Evolutionary conservation across 64 coral and sea anemone species (phyloP).

Genomic region (Acropora yongei): DNA sequence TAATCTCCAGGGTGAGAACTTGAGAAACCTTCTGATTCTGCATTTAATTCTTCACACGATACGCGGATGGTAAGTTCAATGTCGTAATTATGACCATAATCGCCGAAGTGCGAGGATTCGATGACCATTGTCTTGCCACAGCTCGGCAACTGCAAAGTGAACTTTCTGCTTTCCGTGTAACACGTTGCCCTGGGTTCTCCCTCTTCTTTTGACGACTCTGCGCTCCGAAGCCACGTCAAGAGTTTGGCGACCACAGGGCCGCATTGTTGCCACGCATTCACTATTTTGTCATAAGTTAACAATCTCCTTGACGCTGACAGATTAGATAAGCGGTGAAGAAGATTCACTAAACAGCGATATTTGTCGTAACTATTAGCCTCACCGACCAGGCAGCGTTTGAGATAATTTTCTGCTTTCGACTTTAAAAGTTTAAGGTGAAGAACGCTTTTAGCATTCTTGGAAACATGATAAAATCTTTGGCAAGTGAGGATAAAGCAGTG

Average conservation of each 20-base stretch:
- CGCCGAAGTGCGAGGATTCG: conserved; percentile 55
- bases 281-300: conserved; percentile 49
- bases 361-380: conserved; percentile 32
- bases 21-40: conserved; percentile 11
- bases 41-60: conserved; percentile 67
- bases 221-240: conserved; percentile 62
- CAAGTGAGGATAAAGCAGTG: conserved; percentile 53
- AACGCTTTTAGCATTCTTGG: conserved; percentile 24
- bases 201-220: not conserved
- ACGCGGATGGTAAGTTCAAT: conserved; percentile 42
- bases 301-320: conserved; percentile 3
- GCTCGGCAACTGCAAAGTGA: conserved; percentile 54
- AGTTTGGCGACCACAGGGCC: conserved; percentile 77
- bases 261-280: conserved; percentile 60
- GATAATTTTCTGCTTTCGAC: conserved; percentile 54
- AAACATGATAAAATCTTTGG: conserved; percentile 52
- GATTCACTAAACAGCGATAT: not conserved
- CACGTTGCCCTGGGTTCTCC: conserved; percentile 67
- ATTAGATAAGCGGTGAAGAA: conserved; percentile 7
- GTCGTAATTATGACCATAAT: conserved; percentile 58
- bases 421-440: conserved; percentile 36
- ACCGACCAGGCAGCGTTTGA: conserved; percentile 40
- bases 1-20: conserved; percentile 29
- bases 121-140: conserved; percentile 44
- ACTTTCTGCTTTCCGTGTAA: conserved; percentile 13